These are phyloP conservation scores for Homarus americanus DNA, from an alignment of 1,140 invertebrate genomes.

Conservation along the genomic window DNA sequence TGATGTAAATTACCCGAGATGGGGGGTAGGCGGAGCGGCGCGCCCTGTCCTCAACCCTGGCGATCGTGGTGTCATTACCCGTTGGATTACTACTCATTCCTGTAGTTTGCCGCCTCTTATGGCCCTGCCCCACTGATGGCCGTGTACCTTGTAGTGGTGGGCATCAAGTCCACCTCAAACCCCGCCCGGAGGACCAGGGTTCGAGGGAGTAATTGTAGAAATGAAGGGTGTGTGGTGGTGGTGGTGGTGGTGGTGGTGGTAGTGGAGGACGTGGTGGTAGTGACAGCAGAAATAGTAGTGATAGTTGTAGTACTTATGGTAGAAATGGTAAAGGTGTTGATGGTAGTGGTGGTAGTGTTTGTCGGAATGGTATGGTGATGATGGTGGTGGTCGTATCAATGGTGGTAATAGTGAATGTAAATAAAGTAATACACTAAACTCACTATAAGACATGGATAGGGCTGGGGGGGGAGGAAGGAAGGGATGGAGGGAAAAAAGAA, in stretches of 20 bases:
- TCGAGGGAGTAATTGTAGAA: background rate
- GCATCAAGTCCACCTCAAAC: too few relatives aligned
- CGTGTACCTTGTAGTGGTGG: too few relatives aligned
- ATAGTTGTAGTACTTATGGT: background rate
- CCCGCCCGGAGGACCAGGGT: background rate
- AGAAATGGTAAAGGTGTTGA: background rate
- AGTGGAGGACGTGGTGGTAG: constrained; percentile 7
- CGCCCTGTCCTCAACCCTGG: background rate
- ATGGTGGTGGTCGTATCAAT: background rate
- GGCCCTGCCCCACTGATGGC: background rate
- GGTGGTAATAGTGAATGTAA: background rate
- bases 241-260: constrained; percentile 14
- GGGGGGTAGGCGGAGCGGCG: background rate
- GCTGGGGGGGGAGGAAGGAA: background rate
- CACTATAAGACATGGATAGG: background rate
- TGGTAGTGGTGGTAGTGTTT: constrained; percentile 18
- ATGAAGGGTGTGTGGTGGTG: background rate
- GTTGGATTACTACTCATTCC: background rate
- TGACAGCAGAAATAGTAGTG: too few relatives aligned
- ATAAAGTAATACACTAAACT: too few relatives aligned
- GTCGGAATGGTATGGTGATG: constrained; percentile 7
- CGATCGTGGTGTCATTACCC: background rate
- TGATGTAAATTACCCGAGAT: background rate
- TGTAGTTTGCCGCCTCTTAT: background rate
- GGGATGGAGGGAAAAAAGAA: background rate